Base-by-base conservation (phyloP, 1,140 invertebrate genomes). In the Paracyclopina nana region DNA sequence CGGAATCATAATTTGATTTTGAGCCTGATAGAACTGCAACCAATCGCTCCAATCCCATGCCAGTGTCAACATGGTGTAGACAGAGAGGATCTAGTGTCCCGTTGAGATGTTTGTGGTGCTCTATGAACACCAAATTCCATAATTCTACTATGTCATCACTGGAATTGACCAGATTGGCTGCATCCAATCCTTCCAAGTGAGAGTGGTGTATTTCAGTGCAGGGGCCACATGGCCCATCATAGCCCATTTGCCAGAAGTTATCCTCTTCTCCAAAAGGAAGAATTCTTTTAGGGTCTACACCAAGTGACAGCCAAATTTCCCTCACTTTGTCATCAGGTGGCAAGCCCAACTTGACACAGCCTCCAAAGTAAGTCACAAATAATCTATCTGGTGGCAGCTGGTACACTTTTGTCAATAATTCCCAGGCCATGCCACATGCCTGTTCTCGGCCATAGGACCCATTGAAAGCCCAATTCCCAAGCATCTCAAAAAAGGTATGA, bases 401-500 rank as follows among this genome's bases (percentile, higher is more conserved):
- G 62, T 80, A 91, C 1, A 75, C 73, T 22, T 79, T 71, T 2
- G 82, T 82, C 8, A 99, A 65, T 22, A 96, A 69, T 49, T 86
- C 72, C 76, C 84, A 82, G 0, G 92, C 87, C 72, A 90, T 78
- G 61, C 69, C 60, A 65, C 88, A 95, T 16, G 90, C 86, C 65
- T 95, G 82, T 68, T 77, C 70, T 72, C 96, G 97, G 59, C 86
- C 90, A 68, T 96, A 98, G 70, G 90, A 78, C 34, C 80, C 81
- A n/a, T n/a, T n/a, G 73, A 99, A 98, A 0, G 91, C 96, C 94
- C 94, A 99, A 65, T 88, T 97, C 12, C 94, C 94, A 8, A 98
- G 70, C 94, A 98, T 99, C 70, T 99, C 94, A 71, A 99, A 99
- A 68, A 98, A 97, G 12, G 94, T 97, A 60, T 97, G 94, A 71